phyloP scores from a whole-genome alignment of 2,888 invertebrate species.

The Scaptodrosophila latifasciaeformis region DNA sequence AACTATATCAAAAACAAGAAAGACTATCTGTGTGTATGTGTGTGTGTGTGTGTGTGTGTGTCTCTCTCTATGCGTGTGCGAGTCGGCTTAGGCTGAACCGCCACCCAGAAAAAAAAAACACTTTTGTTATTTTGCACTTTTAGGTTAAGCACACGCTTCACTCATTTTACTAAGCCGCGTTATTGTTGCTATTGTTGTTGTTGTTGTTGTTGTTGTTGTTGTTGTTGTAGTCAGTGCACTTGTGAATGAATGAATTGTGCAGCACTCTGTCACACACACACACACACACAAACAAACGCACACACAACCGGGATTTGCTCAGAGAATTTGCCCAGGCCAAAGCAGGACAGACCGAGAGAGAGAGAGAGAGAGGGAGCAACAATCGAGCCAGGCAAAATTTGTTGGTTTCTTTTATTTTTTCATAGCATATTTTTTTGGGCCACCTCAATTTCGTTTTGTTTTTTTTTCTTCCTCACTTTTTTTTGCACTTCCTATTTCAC shows the following conservation, averaged over 20 bases:
- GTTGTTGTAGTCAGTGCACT: conserved; percentile 28
- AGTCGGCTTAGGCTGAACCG: too few species aligned
- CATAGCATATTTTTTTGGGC: neutral
- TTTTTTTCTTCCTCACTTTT: neutral
- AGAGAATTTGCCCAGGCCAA: neutral
- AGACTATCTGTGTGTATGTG: neutral
- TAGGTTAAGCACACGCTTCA: conserved; percentile 62
- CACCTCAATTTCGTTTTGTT: neutral
- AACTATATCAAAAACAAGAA: too few species aligned
- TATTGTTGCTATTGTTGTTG: conserved; percentile 30
- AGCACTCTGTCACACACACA: conserved; percentile 4
- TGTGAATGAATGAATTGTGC: conserved; percentile 31
- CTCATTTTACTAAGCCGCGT: conserved; percentile 46
- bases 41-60: conserved; percentile 6
- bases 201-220: conserved; percentile 21
- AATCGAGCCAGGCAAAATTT: neutral
- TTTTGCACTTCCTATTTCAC: too few species aligned
- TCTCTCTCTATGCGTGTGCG: conserved; percentile 20
- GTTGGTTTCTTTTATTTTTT: neutral
- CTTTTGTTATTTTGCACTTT: conserved; percentile 55
- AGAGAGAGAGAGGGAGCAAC: neutral
- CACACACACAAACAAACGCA: too few species aligned
- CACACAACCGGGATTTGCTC: neutral
- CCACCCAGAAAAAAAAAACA: conserved; percentile 21
- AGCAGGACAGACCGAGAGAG: too few species aligned